Percentiles rank a stretch among this genome's conserved stretches.
phyloP scores from a whole-genome alignment of 2,113 vertebrate species.

The Hypanus sabinus region DNA sequence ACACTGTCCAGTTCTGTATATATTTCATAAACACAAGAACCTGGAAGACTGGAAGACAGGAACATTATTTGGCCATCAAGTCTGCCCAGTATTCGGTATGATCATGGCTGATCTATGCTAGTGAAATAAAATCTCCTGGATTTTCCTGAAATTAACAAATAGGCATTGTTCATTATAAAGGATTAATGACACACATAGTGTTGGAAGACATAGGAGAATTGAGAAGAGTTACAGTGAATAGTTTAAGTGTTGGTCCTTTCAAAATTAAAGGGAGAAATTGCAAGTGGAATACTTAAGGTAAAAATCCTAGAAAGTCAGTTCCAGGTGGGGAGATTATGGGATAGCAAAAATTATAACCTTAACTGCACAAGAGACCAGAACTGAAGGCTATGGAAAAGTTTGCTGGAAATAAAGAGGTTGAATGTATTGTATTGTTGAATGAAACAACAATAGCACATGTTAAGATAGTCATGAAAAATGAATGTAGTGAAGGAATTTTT shows the following conservation, averaged over 20 bases:
- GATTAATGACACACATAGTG: background rate
- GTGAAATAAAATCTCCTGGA: too few relatives aligned
- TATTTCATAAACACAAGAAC: background rate
- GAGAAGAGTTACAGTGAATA: background rate
- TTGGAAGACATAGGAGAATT: background rate
- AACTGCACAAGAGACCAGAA: background rate
- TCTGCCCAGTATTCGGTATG: too few relatives aligned
- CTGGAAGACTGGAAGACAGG: too few relatives aligned
- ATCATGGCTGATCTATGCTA: too few relatives aligned
- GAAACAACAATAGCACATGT: background rate
- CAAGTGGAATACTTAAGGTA: background rate
- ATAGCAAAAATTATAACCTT: too few relatives aligned
- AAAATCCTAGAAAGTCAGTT: background rate
- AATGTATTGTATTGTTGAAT: background rate
- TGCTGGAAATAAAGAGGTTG: background rate
- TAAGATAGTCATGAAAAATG: background rate
- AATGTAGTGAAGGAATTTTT: background rate
- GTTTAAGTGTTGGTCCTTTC: background rate
- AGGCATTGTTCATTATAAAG: background rate
- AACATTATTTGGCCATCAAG: too few relatives aligned
- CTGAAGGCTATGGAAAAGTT: background rate
- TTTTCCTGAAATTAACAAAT: too few relatives aligned
- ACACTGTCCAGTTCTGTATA: background rate
- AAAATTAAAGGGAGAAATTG: background rate
- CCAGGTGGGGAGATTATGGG: background rate